Percentiles rank a stretch among this genome's conserved stretches.
Evolutionary conservation across 2,888 invertebrate genomes (phyloP).

Genomic region (Tyria jacobaeae): DNA sequence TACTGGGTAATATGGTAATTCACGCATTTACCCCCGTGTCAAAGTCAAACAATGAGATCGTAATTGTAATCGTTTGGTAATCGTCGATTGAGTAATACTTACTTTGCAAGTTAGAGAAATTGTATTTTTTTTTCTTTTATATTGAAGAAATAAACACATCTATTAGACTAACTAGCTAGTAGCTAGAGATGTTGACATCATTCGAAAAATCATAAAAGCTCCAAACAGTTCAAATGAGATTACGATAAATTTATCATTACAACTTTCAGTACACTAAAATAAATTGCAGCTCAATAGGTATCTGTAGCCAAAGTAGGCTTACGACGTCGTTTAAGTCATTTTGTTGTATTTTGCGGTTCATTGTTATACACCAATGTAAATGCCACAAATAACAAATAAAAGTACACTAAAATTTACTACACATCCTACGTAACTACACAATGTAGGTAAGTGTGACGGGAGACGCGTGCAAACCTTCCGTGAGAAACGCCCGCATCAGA

Average conservation of each 20-base stretch:
- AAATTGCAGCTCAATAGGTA: background rate
- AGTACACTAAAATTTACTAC: conserved; percentile 50
- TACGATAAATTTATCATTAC: background rate
- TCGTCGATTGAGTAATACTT: background rate
- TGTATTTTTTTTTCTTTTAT: background rate
- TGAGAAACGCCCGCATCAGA: conserved; percentile 63
- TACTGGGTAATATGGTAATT: conserved; percentile 59
- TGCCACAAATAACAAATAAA: conserved; percentile 45
- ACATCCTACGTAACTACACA: conserved; percentile 51
- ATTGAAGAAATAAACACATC: background rate
- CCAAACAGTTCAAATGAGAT: background rate
- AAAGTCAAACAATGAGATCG: conserved; percentile 38
- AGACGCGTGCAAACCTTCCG: conserved; percentile 67
- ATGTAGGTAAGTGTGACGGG: conserved; percentile 75
- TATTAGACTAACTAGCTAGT: no score
- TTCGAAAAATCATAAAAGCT: background rate
- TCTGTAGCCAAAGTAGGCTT: background rate
- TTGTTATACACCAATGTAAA: conserved; percentile 29
- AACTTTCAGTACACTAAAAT: background rate
- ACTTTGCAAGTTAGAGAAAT: background rate
- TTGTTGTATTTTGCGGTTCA: conserved; percentile 9
- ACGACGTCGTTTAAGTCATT: conserved; percentile 1
- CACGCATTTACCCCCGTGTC: conserved; percentile 22
- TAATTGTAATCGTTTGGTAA: conserved; percentile 36
- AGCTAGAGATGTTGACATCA: background rate